These are phyloP conservation scores for Solea solea DNA, from an alignment of 2,113 vertebrate genomes.

Conservation along the genomic window DNA sequence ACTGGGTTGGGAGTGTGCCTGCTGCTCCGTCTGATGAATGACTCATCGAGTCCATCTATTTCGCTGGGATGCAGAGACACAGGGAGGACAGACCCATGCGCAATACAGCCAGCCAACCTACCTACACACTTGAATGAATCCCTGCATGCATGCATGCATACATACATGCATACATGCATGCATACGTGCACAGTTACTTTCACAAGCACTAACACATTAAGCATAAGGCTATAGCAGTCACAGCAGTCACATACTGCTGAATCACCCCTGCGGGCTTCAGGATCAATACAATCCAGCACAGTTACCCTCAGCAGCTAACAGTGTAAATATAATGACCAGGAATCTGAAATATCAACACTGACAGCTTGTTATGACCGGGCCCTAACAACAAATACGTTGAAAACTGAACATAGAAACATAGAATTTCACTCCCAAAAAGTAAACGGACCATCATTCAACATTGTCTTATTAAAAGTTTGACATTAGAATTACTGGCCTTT, in stretches of 20 bases:
- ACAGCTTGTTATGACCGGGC: neutral
- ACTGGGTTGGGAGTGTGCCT: conserved; percentile 38
- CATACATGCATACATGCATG: neutral
- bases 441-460: too few species aligned
- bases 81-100: conserved; percentile 11
- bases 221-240: conserved; percentile 10
- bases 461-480: too few species aligned
- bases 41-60: conserved; percentile 52
- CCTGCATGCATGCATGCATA: neutral
- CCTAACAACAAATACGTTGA: conserved; percentile 1
- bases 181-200: neutral
- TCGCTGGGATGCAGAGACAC: conserved; percentile 42
- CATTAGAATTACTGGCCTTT: too few species aligned
- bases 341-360: conserved; percentile 3
- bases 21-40: conserved; percentile 56
- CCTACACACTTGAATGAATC: conserved; percentile 15
- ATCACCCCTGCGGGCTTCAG: conserved; percentile 25
- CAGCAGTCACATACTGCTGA: conserved; percentile 26
- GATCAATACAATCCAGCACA: conserved; percentile 56
- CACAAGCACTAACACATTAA: conserved; percentile 12
- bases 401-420: neutral
- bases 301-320: conserved; percentile 25
- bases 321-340: conserved; percentile 16
- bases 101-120: conserved; percentile 36
- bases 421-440: too few species aligned